Evolutionary conservation across 2,113 vertebrate genomes (phyloP), one percentile per base, ranked within the genome.

Genomic region (Cathartes aura): DNA sequence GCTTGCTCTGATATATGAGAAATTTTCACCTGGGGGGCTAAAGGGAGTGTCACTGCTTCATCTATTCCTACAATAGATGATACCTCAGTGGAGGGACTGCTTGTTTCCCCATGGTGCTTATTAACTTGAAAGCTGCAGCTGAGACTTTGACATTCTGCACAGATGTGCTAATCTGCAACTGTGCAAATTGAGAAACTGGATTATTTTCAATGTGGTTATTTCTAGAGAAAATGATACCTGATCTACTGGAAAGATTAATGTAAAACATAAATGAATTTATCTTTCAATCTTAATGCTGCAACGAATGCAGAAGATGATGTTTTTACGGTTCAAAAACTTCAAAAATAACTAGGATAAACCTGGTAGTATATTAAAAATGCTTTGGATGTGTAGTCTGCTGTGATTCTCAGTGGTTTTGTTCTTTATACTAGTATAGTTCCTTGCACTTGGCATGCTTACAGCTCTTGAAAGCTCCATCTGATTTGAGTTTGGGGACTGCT

Each of bases 71-170:
- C 3, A 5, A 5, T 17, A 34, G 82, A 43, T 70, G 90, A n/a
- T 42, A 36, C 36, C 66, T 93, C 91, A 5, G 86, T 4, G 22
- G 60, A 42, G 82, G 89, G 89, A 68, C 38, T 53, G 74, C 90
- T 85, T 34, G 10, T 94, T 91, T 94, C 95, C 96, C 97, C 84
- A 16, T 30, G 66, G 93, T 93, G 95, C 94, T 96, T 94, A 94
- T 97, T 95, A 96, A 91, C 73, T 87, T 64, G 97, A 93, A 96
- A 88, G 94, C 90, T 74, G 74, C 95, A 96, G 89, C 96, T 86
- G 84, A 94, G 95, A 82, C 89, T 91, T 83, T 97, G 93, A 72
- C 83, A 23, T 24, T 29, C 76, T 42, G 89, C 86, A 47, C 80
- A 84, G 92, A 93, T 84, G 94, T 79, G 91, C 92, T 92, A 60